Conservation (phyloP, 2,113 vertebrate genomes). For the Chaenocephalus aceratus region DNA sequence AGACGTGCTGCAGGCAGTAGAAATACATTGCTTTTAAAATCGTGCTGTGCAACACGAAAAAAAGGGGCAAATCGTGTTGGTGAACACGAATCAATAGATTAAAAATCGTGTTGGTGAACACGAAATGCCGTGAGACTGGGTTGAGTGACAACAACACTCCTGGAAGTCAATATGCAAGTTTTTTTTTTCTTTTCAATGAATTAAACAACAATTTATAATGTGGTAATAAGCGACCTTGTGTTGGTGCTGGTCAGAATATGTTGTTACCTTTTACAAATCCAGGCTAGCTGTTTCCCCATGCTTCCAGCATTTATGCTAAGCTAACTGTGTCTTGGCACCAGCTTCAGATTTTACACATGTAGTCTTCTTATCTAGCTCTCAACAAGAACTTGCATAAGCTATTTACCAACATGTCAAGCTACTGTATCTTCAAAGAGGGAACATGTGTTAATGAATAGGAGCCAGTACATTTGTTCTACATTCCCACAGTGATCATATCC, state of each 20-base stretch:
- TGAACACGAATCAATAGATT: too few species aligned
- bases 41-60: too few species aligned
- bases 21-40: too few species aligned
- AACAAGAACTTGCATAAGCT: neutral
- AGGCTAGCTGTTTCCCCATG: neutral
- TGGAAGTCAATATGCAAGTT: neutral
- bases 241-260: too few species aligned
- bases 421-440: neutral
- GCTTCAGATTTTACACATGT: neutral
- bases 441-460: conserved; percentile 32
- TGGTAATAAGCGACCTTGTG: neutral
- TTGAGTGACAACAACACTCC: too few species aligned
- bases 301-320: neutral
- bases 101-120: too few species aligned
- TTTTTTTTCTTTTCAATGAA: neutral
- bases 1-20: too few species aligned
- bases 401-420: conserved; percentile 28
- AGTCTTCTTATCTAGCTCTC: conserved; percentile 6
- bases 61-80: too few species aligned
- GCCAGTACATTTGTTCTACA: conserved; percentile 9
- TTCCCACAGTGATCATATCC: conserved; percentile 25
- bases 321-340: neutral
- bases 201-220: neutral
- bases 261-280: neutral
- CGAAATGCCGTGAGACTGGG: too few species aligned